phyloP scores from a whole-genome alignment of 2,113 vertebrate genomes.

The Myanophis thanlyinensis region DNA sequence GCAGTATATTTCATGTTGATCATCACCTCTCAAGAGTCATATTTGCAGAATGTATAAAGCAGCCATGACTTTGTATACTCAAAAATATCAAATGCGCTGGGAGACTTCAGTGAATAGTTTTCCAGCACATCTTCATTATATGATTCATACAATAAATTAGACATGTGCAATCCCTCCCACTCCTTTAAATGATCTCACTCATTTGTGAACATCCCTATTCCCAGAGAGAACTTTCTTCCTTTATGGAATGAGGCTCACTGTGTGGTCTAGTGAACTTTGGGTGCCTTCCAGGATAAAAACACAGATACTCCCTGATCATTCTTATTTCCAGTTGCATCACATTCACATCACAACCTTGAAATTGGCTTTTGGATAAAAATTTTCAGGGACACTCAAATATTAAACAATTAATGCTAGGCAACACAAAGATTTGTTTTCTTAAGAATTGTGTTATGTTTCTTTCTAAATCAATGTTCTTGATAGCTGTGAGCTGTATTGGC shows the following conservation, averaged over 20 bases:
- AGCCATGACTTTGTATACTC: not conserved
- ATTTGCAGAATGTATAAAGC: not conserved
- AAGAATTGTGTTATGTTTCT: not conserved
- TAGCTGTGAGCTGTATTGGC: not conserved
- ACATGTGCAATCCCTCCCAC: not conserved
- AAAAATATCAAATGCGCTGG: not conserved
- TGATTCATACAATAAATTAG: not conserved
- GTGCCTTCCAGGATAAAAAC: not conserved
- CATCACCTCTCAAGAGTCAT: not conserved
- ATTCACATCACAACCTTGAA: not conserved
- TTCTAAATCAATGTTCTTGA: not conserved
- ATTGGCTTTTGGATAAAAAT: not conserved
- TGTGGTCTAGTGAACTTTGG: slow-evolving; percentile 19
- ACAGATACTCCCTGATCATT: not conserved
- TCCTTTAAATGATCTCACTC: not conserved
- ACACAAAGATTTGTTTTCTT: not conserved
- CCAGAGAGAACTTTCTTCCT: not conserved
- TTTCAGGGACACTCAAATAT: not conserved
- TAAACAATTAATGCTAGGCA: not conserved
- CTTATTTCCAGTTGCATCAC: not conserved
- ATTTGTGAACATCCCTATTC: not conserved
- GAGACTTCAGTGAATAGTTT: not conserved
- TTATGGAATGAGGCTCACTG: not conserved
- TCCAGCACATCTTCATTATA: not conserved
- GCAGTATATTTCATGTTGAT: not conserved